Conservation (phyloP, 1,140 invertebrate species). For the Rhyacophila brunnea region DNA sequence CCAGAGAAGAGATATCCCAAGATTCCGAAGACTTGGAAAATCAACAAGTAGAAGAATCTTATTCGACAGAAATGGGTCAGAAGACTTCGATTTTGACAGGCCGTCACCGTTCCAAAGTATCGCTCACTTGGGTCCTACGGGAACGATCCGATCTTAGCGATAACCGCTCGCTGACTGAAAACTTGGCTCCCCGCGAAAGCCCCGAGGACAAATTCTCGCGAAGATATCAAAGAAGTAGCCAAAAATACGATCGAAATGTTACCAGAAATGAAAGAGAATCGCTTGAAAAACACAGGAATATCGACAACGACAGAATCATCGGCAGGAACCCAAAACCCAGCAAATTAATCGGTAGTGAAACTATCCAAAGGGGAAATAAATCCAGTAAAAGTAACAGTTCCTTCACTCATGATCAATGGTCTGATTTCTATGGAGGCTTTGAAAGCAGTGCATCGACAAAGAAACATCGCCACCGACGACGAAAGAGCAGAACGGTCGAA, state of each 20-base stretch:
- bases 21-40: constrained; percentile 37
- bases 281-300: constrained; percentile 5
- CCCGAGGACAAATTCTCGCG: constrained; percentile 7
- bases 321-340: constrained; percentile 24
- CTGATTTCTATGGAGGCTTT: constrained; percentile 18
- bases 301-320: constrained; percentile 11
- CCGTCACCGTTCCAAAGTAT: constrained; percentile 64
- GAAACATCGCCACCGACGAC: constrained; percentile 40
- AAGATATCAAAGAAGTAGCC: constrained; percentile 13
- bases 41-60: constrained; percentile 44
- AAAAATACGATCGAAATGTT: constrained; percentile 14
- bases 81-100: constrained; percentile 50
- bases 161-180: constrained; percentile 13
- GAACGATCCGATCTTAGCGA: constrained; percentile 53
- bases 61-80: constrained; percentile 44
- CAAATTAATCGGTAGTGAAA: constrained; percentile 12
- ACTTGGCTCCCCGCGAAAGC: constrained; percentile 2
- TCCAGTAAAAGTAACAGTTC: constrained; percentile 12
- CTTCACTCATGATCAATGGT: constrained; percentile 19
- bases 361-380: background rate
- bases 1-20: constrained; percentile 14
- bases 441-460: constrained; percentile 36
- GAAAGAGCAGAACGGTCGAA: constrained; percentile 45
- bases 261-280: constrained; percentile 23
- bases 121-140: constrained; percentile 67